Evolutionary conservation across 2,888 invertebrate species (phyloP).

Genomic region (Lasioglossum zephyrum): DNA sequence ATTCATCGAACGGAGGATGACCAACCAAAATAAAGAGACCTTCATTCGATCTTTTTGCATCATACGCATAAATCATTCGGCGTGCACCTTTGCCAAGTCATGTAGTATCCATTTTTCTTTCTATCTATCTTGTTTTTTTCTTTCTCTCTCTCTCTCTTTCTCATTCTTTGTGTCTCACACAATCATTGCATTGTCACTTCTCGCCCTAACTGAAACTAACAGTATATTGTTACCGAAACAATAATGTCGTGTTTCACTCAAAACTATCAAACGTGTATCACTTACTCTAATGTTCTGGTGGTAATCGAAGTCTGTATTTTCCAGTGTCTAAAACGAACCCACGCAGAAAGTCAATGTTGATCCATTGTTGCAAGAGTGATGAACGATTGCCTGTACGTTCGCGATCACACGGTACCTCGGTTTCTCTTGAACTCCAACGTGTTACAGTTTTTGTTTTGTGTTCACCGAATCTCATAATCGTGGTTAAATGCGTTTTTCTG

Average conservation of each 20-base stretch:
- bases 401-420: slow-evolving; percentile 2
- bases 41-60: slow-evolving; percentile 28
- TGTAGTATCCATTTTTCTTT: slow-evolving; percentile 41
- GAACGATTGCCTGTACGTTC: slow-evolving; percentile 27
- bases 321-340: slow-evolving; percentile 19
- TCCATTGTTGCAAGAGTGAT: slow-evolving; percentile 12
- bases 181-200: background rate
- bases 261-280: slow-evolving; percentile 72
- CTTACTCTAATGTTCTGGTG: slow-evolving; percentile 83
- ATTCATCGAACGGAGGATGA: slow-evolving; percentile 42
- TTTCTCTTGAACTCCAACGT: slow-evolving; percentile 20
- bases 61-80: slow-evolving; percentile 33
- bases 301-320: slow-evolving; percentile 53
- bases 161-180: background rate
- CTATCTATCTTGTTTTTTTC: slow-evolving; percentile 35
- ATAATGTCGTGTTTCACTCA: slow-evolving; percentile 40
- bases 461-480: slow-evolving; percentile 3
- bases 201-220: slow-evolving; percentile 12
- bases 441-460: slow-evolving; percentile 10
- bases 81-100: slow-evolving; percentile 30
- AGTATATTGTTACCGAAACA: background rate
- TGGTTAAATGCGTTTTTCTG: background rate
- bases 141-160: background rate
- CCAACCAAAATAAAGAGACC: slow-evolving; percentile 23
- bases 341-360: slow-evolving; percentile 7